phyloP scores from a whole-genome alignment of 2,797 vertebrate genomes.

The Alosa sapidissima region DNA sequence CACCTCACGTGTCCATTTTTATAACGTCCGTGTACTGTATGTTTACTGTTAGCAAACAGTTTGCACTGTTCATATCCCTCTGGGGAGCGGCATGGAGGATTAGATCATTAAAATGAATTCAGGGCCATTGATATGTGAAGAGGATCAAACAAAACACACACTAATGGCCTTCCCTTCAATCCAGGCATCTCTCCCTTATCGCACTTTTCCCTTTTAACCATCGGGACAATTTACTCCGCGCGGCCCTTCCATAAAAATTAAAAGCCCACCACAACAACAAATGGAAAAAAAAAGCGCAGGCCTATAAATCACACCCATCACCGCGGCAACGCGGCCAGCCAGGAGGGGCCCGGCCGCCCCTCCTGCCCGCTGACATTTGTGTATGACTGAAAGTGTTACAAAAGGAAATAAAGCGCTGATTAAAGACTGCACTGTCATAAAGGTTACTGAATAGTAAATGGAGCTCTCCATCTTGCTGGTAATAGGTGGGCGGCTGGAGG shows the following conservation, averaged over 20 bases:
- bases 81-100: neutral
- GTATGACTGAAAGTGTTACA: slow-evolving; percentile 87
- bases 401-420: slow-evolving; percentile 99
- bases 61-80: neutral
- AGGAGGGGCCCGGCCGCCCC: slow-evolving; percentile 82
- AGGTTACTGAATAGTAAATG: slow-evolving; percentile 99
- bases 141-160: neutral
- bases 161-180: neutral
- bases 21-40: neutral
- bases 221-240: slow-evolving; percentile 87
- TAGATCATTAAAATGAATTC: neutral
- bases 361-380: slow-evolving; percentile 90
- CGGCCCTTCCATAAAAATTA: slow-evolving; percentile 88
- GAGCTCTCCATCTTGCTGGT: slow-evolving; percentile 98
- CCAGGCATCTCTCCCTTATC: neutral
- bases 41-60: slow-evolving; percentile 22
- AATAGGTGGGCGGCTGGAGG: slow-evolving; percentile 96
- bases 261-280: slow-evolving; percentile 86
- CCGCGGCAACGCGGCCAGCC: slow-evolving; percentile 80
- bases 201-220: slow-evolving; percentile 67
- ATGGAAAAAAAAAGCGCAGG: slow-evolving; percentile 82
- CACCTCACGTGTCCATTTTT: neutral
- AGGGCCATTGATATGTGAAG: neutral
- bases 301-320: slow-evolving; percentile 84
- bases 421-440: slow-evolving; percentile 99